These are phyloP conservation scores for Apostichopus californicus DNA, from an alignment of 35 echinoderm and acorn worm species.

Conservation along the genomic window DNA sequence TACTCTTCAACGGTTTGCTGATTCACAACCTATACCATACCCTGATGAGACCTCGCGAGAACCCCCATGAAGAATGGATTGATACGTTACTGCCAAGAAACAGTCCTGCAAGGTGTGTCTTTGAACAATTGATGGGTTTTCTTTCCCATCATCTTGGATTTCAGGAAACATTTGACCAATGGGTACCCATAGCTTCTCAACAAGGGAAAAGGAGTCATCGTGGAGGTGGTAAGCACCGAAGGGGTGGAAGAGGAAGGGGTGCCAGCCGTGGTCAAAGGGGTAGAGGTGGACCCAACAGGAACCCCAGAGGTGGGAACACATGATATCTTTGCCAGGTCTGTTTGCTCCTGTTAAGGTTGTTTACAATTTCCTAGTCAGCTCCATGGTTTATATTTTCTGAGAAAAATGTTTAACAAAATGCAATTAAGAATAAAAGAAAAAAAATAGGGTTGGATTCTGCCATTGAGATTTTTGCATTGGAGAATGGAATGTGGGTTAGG, in stretches of 20 bases:
- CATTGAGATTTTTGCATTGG: too few relatives aligned
- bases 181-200: neutral
- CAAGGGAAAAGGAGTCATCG: neutral
- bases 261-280: neutral
- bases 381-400: too few relatives aligned
- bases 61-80: conserved; percentile 1
- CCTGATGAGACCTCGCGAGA: neutral
- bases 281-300: neutral
- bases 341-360: too few relatives aligned
- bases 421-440: too few relatives aligned
- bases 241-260: neutral
- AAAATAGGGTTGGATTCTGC: too few relatives aligned
- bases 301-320: neutral
- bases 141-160: conserved; percentile 21
- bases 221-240: neutral
- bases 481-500: too few relatives aligned
- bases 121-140: conserved; percentile 22
- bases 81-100: neutral
- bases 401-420: too few relatives aligned
- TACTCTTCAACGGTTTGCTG: conserved; percentile 71
- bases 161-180: neutral
- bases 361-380: too few relatives aligned
- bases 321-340: neutral
- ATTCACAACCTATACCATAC: conserved; percentile 58
- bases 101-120: neutral